Percentiles rank a stretch among this genome's conserved stretches.
These are phyloP conservation scores for Xestoiulus laeticollis DNA, from an alignment of 2,888 invertebrate genomes.

Conservation along the genomic window DNA sequence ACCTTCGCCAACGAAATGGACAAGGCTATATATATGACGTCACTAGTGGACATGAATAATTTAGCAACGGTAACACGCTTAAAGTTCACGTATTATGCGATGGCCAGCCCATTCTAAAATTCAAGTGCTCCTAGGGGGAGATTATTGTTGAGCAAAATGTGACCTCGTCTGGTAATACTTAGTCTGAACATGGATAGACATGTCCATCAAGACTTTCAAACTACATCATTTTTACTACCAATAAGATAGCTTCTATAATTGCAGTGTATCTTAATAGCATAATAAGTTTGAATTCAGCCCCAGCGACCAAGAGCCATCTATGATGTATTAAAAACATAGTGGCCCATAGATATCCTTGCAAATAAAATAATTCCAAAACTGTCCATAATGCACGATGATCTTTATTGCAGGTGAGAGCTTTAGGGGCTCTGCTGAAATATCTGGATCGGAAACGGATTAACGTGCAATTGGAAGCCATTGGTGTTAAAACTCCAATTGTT, in stretches of 20 bases:
- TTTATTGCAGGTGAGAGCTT: constrained; percentile 69
- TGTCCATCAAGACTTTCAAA: background rate
- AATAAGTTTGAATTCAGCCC: no score
- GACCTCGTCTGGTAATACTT: background rate
- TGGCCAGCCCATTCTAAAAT: background rate
- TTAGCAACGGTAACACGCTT: constrained; percentile 66
- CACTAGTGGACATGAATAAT: constrained; percentile 72
- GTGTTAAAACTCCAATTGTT: constrained; percentile 64
- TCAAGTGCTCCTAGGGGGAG: background rate
- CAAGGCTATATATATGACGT: constrained; percentile 70
- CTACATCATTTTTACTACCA: no score
- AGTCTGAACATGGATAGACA: background rate
- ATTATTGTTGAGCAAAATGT: background rate
- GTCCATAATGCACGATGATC: constrained; percentile 39
- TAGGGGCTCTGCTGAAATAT: constrained; percentile 77
- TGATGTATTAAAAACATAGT: background rate
- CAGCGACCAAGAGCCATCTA: no score
- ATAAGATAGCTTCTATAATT: no score
- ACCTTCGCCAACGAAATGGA: constrained; percentile 68
- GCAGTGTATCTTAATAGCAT: no score
- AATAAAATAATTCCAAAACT: constrained; percentile 8
- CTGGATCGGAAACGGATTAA: constrained; percentile 69
- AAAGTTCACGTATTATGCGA: background rate
- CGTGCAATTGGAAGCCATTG: constrained; percentile 62
- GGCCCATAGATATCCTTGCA: background rate